Evolutionary conservation across 2,797 vertebrate species (phyloP), one percentile per base, ranked within the genome.

Genomic region (Hephaestus fuliginosus): DNA sequence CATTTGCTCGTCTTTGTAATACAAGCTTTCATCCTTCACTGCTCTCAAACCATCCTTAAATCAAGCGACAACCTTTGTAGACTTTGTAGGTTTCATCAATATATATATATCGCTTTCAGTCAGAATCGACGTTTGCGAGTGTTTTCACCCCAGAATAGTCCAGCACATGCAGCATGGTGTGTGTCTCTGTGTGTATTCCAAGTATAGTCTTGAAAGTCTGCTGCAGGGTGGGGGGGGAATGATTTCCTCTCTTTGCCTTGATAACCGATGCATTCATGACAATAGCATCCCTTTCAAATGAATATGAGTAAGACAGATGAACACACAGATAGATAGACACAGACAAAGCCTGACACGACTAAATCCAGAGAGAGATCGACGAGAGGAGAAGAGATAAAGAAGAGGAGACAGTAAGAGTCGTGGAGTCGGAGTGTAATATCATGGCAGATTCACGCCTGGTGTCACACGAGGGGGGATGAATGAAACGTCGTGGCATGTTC

Each of bases 361-460:
- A 78, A 86, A 92, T 80, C 90, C 90, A 87, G 88, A 66, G 83
- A 88, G 89, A 86, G 70, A 87, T 70, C 78, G 76, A 89, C 78
- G 63, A 80, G 68, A 82, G 66, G 63, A 83, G 84, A 55, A 57
- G 74, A 80, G 84, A 78, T 83, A 85, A 85, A 87, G 86, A 82
- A 78, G 85, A 77, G 79, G 78, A 87, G 84, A 86, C 86, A 83
- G 83, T 81, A 75, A 75, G 80, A 87, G 85, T 79, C 74, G 61
- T 65, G 3, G 72, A 87, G 80, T 81, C 79, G 71, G 62, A 84
- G 85, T 77, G 79, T 83, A 88, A 86, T 84, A 87, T 88, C 43
- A 72, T 81, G 80, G 84, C 86, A 83, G 87, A 89, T 86, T 92
- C 91, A 88, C 72, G 76, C 85, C 90, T 88, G 75, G 84, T 88